Base-by-base conservation (phyloP, 2,888 invertebrate species). In the Fragum sueziense region DNA sequence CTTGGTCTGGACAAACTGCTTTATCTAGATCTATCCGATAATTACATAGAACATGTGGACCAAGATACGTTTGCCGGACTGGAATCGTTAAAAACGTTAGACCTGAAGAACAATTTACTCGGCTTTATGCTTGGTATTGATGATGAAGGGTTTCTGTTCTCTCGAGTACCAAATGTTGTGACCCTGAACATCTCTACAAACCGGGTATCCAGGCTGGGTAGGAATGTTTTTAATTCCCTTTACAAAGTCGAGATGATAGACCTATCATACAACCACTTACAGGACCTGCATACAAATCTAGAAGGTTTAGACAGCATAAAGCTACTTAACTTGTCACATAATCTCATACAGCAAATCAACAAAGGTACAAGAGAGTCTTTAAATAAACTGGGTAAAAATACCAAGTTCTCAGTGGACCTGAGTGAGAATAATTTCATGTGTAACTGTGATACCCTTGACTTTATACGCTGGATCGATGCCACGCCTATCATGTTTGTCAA, bases 41-140 rank as follows among this genome's bases (percentile, higher is more conserved):
- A 84, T 57, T 79, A 74, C 34, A 74, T 81, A 29, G 84, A 79
- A 67, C 22, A 68, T 62, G 47, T 80, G 0, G 34, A 78, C 14
- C n/a, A 1, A 17, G 47, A 54, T 47, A 65, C 68, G n/a, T 84
- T 84, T 62, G n/a, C 20, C 29, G 79, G 67, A 9, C 41, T 79
- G 22, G 20, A 34, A n/a, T 41, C 68, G 3, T 27, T 84, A 31
- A 29, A 74, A 31, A 20, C 62, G 2, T 33, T 84, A 22, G 76
- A 79, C 52, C 33, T 84, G 7, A n/a, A 67, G 6, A 72, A 76
- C 54, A 84, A 84, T 74, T 31, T 80, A 34, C 57, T 84, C 3
- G 76, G 80, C 9, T 37, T 54, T 69, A 29, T n/a, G 20, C n/a
- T 84, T 22, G 14, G 31, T 11, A 27, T 41, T 11, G 72, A 74